phyloP scores from a whole-genome alignment of 2,113 vertebrate species.

The Arvicanthis niloticus region DNA sequence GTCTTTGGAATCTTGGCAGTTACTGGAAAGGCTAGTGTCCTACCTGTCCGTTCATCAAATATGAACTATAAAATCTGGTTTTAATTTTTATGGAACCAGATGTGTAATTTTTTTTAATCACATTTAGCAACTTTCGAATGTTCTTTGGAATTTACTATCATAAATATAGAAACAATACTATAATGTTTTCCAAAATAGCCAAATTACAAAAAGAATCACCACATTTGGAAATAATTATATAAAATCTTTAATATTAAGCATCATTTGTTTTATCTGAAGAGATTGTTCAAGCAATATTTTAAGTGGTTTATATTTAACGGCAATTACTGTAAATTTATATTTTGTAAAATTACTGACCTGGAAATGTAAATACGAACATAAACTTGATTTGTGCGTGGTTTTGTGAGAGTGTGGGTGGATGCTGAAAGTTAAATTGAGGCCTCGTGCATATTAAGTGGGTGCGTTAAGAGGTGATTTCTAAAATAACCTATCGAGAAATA shows the following conservation, averaged over 20 bases:
- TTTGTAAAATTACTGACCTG: constrained; percentile 26
- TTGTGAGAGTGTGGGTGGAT: no score
- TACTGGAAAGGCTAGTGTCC: constrained; percentile 5
- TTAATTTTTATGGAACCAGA: constrained; percentile 12
- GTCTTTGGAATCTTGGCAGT: not conserved
- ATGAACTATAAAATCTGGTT: not conserved
- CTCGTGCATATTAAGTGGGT: not conserved
- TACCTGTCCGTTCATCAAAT: not conserved
- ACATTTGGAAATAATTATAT: not conserved
- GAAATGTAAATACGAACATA: constrained; percentile 28
- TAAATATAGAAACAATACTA: not conserved
- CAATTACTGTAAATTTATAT: constrained; percentile 46
- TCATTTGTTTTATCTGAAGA: constrained; percentile 35
- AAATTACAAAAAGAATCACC: not conserved
- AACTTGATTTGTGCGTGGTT: constrained; percentile 27
- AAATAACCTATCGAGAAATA: constrained; percentile 24
- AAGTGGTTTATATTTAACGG: not conserved
- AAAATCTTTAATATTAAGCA: not conserved
- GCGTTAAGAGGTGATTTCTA: not conserved
- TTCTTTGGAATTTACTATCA: constrained; percentile 18
- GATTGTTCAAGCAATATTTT: not conserved
- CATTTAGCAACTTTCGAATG: not conserved
- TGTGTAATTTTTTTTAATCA: not conserved
- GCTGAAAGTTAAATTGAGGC: not conserved
- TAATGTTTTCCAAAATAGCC: not conserved